Percentiles rank a stretch among this genome's conserved stretches.
phyloP scores from a whole-genome alignment of 2,888 invertebrate genomes.

The Gortyna flavago region DNA sequence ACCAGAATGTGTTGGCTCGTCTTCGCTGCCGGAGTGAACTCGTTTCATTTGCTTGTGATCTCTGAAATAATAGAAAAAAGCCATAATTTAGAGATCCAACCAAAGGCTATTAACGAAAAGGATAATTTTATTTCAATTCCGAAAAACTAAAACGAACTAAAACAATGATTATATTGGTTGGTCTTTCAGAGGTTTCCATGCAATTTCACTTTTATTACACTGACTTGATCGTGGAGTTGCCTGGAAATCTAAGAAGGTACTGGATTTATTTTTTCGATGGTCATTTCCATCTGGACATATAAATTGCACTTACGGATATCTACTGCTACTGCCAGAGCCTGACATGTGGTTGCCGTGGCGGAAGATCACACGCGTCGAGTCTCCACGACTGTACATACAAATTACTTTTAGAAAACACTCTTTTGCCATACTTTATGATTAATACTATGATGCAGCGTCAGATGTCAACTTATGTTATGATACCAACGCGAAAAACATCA shows the following conservation, averaged over 20 bases:
- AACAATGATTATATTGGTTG: neutral
- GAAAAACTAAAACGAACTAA: neutral
- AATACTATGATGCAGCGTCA: constrained; percentile 27
- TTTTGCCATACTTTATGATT: constrained; percentile 13
- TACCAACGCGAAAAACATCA: constrained; percentile 36
- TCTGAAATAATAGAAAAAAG: constrained; percentile 85
- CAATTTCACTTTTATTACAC: constrained; percentile 63
- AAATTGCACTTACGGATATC: constrained; percentile 92
- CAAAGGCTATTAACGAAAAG: neutral
- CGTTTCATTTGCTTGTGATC: constrained; percentile 96
- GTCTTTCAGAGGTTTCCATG: constrained; percentile 57
- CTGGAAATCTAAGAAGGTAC: constrained; percentile 56
- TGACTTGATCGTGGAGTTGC: constrained; percentile 57
- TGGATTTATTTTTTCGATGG: neutral
- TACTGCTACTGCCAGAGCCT: constrained; percentile 90
- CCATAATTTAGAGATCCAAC: neutral
- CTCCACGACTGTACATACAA: constrained; percentile 91
- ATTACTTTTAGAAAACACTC: constrained; percentile 43
- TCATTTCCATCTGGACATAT: constrained; percentile 27
- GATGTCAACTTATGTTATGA: constrained; percentile 23
- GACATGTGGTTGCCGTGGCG: constrained; percentile 93
- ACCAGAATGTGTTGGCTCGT: constrained; percentile 94
- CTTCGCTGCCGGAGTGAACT: constrained; percentile 93
- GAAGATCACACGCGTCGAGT: constrained; percentile 93
- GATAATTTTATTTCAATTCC: neutral